Evolutionary conservation across 1,140 invertebrate genomes (phyloP), one percentile per base, ranked within the genome.

Genomic region (Acromyrmex echinatior): DNA sequence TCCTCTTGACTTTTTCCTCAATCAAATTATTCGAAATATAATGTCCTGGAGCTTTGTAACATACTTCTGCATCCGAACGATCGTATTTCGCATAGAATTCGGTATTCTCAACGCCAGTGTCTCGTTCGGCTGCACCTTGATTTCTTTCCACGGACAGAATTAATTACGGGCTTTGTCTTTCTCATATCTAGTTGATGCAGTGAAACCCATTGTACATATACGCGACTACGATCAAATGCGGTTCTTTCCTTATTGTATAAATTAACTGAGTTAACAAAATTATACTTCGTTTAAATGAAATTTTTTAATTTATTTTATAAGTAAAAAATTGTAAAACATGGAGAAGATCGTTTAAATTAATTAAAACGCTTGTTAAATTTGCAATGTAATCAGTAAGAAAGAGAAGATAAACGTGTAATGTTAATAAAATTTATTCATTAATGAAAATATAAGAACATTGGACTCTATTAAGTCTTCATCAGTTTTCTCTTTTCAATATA

Each of bases 21-120:
- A 82, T 82, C 86, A 51, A 53, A 31, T 56, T 73, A 63, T 86
- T 51, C 49, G 39, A 49, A 81, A 82, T 86, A 71, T 66, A 66
- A 60, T 18, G 31, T 9, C 7, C 18, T 12, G n/a, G 21, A 56
- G 78, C 78, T 86, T 86, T 86, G 76, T 62, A 80, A 81, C 78
- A 39, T 49, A 12, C 35, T 79, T 49, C 12, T 66, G 18, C 28
- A 28, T 2, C 21, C 68, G 18, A 82, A 51, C 21, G 18, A 58
- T 76, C 39, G 68, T 35, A 28, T 60, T 84, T 74, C 58, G 25
- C 25, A 10, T 45, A 18, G 14, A 74, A 62, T 49, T 74, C 35
- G 80, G 39, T 63, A 74, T 74, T 74, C 28, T 49, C 80, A 31
- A 63, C 56, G 53, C 39, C 9, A 56, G 12, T 71, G 56, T 21